Evolutionary conservation across 1,140 invertebrate genomes (phyloP).

Genomic region (Yoshiicerus persimilis): DNA sequence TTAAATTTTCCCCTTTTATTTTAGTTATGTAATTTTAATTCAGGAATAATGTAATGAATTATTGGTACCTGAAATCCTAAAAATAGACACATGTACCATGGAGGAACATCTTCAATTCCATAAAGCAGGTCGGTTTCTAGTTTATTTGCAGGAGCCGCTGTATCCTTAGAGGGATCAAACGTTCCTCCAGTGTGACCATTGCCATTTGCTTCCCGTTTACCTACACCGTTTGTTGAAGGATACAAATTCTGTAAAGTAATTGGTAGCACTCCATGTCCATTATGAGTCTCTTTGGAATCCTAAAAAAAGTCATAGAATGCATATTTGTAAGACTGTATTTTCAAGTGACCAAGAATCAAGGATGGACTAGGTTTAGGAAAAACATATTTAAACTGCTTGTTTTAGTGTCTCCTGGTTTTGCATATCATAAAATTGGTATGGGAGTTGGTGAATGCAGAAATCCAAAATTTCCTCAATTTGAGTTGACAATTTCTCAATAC

Average conservation of each 20-base stretch:
- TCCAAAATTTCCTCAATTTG: no score
- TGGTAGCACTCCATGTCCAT: background rate
- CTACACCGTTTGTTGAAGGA: background rate
- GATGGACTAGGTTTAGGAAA: no score
- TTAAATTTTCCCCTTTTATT: no score
- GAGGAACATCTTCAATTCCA: constrained; percentile 38
- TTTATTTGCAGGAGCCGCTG: background rate
- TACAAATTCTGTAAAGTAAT: background rate
- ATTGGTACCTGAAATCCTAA: constrained; percentile 56
- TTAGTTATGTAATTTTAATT: background rate
- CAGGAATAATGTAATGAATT: background rate
- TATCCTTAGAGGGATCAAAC: background rate
- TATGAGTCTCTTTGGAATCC: background rate
- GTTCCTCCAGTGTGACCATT: background rate
- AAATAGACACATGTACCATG: constrained; percentile 50
- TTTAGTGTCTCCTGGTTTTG: no score
- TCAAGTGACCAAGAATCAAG: no score
- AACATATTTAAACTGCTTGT: no score
- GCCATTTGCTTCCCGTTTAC: background rate
- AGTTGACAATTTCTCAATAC: no score
- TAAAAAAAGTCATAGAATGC: background rate
- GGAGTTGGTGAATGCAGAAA: no score
- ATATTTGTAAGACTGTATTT: no score
- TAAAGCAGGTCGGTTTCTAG: constrained; percentile 35
- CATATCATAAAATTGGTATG: no score